A percentile compares a stretch with the other conserved stretches of the same genome.
Evolutionary conservation across 1,140 invertebrate genomes (phyloP).

Genomic region (Latrodectus geometricus): DNA sequence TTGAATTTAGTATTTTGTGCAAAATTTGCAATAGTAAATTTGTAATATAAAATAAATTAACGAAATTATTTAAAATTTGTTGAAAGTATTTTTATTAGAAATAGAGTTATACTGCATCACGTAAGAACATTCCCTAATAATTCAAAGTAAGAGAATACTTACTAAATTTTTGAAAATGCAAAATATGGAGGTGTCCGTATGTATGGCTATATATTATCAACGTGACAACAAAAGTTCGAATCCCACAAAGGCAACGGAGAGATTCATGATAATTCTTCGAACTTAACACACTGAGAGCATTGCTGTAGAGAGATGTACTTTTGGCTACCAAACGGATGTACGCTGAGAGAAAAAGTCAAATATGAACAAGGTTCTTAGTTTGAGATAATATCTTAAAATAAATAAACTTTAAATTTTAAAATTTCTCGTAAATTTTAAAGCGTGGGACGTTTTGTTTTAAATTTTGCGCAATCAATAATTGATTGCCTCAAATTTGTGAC

Average conservation of each 20-base stretch:
- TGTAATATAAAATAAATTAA: too few relatives aligned
- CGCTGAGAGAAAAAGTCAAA: constrained; percentile 8
- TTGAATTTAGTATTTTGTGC: too few relatives aligned
- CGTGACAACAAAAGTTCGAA: constrained; percentile 29
- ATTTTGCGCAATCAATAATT: too few relatives aligned
- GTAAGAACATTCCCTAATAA: too few relatives aligned
- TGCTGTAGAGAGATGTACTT: constrained; percentile 33
- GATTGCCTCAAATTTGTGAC: too few relatives aligned
- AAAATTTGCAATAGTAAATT: too few relatives aligned
- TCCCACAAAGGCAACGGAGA: constrained; percentile 13
- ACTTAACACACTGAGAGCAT: constrained; percentile 29
- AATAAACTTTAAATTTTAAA: too few relatives aligned
- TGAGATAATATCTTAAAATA: not conserved
- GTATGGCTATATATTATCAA: constrained; percentile 50
- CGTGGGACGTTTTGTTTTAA: too few relatives aligned
- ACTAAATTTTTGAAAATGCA: constrained; percentile 58
- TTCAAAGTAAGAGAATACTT: not conserved
- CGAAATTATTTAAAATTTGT: too few relatives aligned
- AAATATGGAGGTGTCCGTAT: constrained; percentile 31
- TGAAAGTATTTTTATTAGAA: too few relatives aligned
- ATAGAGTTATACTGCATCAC: too few relatives aligned
- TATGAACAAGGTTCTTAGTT: not conserved
- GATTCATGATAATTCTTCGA: not conserved
- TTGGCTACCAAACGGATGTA: not conserved
- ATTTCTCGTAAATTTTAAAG: too few relatives aligned